Evolutionary conservation across 2,797 vertebrate species (phyloP).

Genomic region (Bradypodion ventrale): DNA sequence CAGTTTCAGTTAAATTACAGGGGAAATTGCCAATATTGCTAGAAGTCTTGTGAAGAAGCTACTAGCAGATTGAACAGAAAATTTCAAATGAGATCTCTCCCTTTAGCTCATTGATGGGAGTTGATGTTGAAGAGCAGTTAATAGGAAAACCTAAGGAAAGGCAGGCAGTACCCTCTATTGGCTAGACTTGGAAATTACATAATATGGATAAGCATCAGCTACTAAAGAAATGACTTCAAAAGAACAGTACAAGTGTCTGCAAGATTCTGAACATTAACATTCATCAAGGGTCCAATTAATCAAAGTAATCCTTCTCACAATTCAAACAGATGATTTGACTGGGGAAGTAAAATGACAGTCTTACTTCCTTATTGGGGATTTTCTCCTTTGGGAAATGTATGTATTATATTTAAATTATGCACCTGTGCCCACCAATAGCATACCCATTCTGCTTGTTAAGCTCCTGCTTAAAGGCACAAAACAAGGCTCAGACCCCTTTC

Average conservation of each 20-base stretch:
- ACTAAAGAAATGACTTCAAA: not conserved
- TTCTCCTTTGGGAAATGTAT: not conserved
- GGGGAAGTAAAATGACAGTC: not conserved
- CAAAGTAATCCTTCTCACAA: not conserved
- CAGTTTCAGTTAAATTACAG: not conserved
- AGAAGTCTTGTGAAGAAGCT: not conserved
- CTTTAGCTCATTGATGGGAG: not conserved
- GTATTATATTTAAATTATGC: not conserved
- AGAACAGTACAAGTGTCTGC: too few relatives aligned
- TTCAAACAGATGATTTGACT: not conserved
- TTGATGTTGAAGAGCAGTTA: not conserved
- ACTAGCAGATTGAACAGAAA: not conserved
- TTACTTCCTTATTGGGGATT: not conserved
- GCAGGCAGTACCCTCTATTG: constrained; percentile 60
- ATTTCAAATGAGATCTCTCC: not conserved
- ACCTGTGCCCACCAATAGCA: not conserved
- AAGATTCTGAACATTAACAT: not conserved
- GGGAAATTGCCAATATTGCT: not conserved
- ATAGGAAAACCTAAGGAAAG: not conserved
- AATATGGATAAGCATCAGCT: rapidly evolving
- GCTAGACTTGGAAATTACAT: constrained; percentile 8
- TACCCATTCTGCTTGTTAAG: not conserved
- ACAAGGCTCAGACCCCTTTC: not conserved
- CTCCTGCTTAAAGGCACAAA: not conserved
- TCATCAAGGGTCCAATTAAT: too few relatives aligned